These are phyloP conservation scores for Ptychadena robeensis DNA, from an alignment of 2,797 vertebrate species.

Conservation along the genomic window DNA sequence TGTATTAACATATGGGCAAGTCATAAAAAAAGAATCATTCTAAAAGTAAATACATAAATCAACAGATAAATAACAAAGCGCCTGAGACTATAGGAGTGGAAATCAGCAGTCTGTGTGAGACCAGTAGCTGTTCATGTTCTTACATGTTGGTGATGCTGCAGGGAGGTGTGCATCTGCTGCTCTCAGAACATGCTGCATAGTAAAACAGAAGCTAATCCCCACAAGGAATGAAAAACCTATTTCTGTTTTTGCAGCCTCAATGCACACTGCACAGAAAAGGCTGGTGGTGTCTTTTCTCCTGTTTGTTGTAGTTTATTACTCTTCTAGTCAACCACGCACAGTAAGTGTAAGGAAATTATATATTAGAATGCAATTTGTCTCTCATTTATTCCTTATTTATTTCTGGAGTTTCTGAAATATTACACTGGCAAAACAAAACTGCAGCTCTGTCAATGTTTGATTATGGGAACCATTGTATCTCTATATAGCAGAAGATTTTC, in stretches of 20 bases:
- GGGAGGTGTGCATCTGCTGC: conserved; percentile 83
- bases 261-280: conserved; percentile 78
- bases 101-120: conserved; percentile 68
- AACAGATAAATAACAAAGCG: neutral
- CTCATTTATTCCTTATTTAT: conserved; percentile 75
- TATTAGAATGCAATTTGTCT: conserved; percentile 81
- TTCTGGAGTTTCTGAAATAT: conserved; percentile 72
- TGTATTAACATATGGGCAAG: neutral
- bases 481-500: conserved; percentile 37
- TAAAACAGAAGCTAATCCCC: conserved; percentile 75
- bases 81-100: conserved; percentile 30
- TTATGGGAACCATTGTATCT: conserved; percentile 46
- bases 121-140: conserved; percentile 75
- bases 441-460: conserved; percentile 65
- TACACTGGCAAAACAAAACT: conserved; percentile 68
- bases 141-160: conserved; percentile 80
- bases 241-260: conserved; percentile 78
- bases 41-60: neutral
- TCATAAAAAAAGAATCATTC: neutral
- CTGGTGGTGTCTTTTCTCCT: conserved; percentile 76
- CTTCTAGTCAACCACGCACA: conserved; percentile 76
- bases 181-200: conserved; percentile 73
- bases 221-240: conserved; percentile 82
- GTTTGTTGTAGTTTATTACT: conserved; percentile 82
- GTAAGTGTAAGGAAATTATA: conserved; percentile 80